Evolutionary conservation across 2,797 vertebrate genomes (phyloP), one percentile per base, ranked within the genome.

Genomic region (Schizopygopsis malacanthus): DNA sequence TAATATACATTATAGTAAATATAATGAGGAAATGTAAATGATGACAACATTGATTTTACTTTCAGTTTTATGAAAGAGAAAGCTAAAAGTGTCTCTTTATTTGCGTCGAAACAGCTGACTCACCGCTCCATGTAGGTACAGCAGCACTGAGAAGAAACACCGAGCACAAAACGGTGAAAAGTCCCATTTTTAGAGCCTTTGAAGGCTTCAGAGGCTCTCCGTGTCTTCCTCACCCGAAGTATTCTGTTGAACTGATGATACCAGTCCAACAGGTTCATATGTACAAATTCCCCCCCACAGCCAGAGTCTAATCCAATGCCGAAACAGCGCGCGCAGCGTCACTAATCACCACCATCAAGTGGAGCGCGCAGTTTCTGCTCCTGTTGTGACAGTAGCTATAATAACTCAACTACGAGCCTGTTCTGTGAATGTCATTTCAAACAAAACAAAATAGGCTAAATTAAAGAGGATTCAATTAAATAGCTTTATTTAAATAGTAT

Each of bases 61-160:
- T 73, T 61, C 25, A n/a, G 3, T 73, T 83, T 50, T 11, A 43
- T 13, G 8, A 28, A 28, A 28, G 28, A 28, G 2, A 28, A 28
- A 28, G 28, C 28, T 28, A 28, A 28, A 28, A 28, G 28, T 28
- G 28, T 1, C 2, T 28, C 22, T 28, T 43, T 9, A 28, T 28
- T 28, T 28, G 1, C 6, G 9, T 41, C 6, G 6, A 52, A 59
- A n/a, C 22, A 6, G 9, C 5, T 47, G 10, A 85, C 86, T 89
- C 50, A 89, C 83, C 83, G 6, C 76, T 47, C 33, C 75, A 25
- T 16, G 18, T 63, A 15, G 83, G 63, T 4, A 39, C 59, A 37
- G 33, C 37, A 16, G 33, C 43, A 22, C 13, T 25, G 22, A 16
- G 28, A 41, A 39, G 25, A 37, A 50, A 1, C 43, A 22, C 10